phyloP scores from a whole-genome alignment of 2,113 vertebrate species.

The Sinocyclocheilus anophthalmus region DNA sequence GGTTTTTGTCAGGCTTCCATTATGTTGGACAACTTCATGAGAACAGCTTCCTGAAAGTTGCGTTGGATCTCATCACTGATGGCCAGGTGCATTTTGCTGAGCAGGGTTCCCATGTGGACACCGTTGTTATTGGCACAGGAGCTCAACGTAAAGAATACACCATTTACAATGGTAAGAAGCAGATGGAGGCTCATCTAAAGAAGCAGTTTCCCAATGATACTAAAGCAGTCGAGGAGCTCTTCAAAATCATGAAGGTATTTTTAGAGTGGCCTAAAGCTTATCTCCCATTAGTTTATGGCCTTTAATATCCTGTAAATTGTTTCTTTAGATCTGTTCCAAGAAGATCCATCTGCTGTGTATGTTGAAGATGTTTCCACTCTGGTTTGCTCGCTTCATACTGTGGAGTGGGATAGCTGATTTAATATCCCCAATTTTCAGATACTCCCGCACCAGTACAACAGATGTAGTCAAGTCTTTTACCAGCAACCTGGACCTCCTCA shows the following conservation, averaged over 20 bases:
- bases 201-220: constrained; percentile 20
- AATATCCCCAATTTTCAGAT: constrained; percentile 29
- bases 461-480: constrained; percentile 12
- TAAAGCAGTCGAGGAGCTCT: constrained; percentile 23
- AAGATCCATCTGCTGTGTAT: constrained; percentile 22
- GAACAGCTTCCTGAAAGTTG: neutral
- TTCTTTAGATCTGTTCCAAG: neutral
- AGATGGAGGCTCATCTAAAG: constrained; percentile 34
- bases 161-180: neutral
- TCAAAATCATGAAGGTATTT: constrained; percentile 36
- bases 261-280: neutral
- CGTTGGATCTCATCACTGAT: constrained; percentile 17
- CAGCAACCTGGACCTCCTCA: constrained; percentile 15
- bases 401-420: constrained; percentile 38
- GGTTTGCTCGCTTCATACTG: constrained; percentile 32
- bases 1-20: neutral
- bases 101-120: neutral
- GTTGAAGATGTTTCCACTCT: constrained; percentile 25
- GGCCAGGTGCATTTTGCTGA: constrained; percentile 22
- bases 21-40: constrained; percentile 32
- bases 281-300: neutral
- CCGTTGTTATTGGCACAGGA: neutral
- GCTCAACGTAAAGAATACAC: neutral
- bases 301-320: neutral
- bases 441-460: constrained; percentile 2